phyloP scores from a whole-genome alignment of 35 echinoderm and acorn worm genomes.

The Apostichopus californicus region DNA sequence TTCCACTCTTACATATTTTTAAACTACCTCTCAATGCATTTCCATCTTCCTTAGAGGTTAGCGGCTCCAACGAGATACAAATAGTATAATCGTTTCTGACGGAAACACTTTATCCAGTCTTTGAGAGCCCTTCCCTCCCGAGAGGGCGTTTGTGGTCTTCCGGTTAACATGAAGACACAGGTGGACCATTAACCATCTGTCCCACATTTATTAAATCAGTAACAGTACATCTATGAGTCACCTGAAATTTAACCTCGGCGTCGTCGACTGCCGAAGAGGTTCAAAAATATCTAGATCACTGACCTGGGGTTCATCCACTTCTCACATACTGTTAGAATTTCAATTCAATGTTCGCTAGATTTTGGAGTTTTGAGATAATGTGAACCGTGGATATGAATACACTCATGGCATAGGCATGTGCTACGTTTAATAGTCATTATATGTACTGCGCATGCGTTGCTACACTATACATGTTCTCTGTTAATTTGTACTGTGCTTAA shows the following conservation, averaged over 20 bases:
- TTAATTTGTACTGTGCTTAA: too few species aligned
- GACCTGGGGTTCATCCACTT: neutral
- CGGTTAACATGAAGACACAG: neutral
- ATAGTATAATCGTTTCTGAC: neutral
- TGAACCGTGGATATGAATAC: too few species aligned
- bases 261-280: neutral
- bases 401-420: too few species aligned
- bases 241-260: too few species aligned
- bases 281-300: neutral
- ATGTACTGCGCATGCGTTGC: too few species aligned
- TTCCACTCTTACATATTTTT: too few species aligned
- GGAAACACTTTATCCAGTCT: neutral
- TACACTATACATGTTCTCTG: too few species aligned
- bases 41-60: neutral
- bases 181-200: neutral
- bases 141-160: neutral
- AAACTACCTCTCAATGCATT: too few species aligned
- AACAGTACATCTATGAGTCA: too few species aligned
- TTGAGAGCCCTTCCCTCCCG: neutral
- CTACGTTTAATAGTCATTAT: too few species aligned
- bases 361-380: too few species aligned
- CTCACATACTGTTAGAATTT: neutral
- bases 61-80: neutral
- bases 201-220: neutral
- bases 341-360: neutral